Base-by-base conservation (phyloP, 2,113 vertebrate genomes). In the Eptatretus burgeri region DNA sequence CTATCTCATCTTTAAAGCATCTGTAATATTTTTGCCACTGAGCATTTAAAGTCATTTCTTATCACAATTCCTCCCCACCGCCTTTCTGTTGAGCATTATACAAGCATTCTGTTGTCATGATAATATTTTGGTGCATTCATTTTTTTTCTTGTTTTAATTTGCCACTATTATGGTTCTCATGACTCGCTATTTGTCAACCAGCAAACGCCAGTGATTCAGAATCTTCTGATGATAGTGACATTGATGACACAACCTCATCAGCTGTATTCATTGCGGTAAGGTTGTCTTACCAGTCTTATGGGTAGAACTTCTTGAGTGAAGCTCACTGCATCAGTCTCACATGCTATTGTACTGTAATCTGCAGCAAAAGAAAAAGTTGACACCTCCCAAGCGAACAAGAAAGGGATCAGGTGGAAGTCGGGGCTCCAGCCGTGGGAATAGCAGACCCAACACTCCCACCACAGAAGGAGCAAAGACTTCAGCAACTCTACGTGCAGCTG, bases 201-300 rank as follows among this genome's bases (percentile, higher is more conserved):
- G n/a, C n/a, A n/a, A 60, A n/a, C n/a, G 56, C 56, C 56, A 60
- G 56, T 0, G 85, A 88, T 63, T 88, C 85, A 0, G 84, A 88
- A 13, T 84, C 75, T 64, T 86, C 85, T 0, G 85, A 91, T n/a
- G 84, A 88, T 67, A 91, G 85, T 1, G 85, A 91, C 75, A 87
- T 88, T 1, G 84, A 91, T 18, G 79, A 78, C 17, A 82, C 83
- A 68, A 77, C 83, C 0, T 76, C 82, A 11, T 87, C 83, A 0
- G 84, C 85, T 13, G 74, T 91, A 63, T 91, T 91, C 72, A 86
- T 91, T 84, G 74, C 76, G 65, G 75, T 79, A 67, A 70, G 69
- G 65, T 11, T 19, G 20, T 41, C 27, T 3, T 41, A 41, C 27
- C 27, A 41, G 27, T 41, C 27, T 41, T 41, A 7, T 41, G 27